These are phyloP conservation scores for Synanthedon tipuliformis DNA, from an alignment of 2,888 invertebrate species.

Conservation along the genomic window DNA sequence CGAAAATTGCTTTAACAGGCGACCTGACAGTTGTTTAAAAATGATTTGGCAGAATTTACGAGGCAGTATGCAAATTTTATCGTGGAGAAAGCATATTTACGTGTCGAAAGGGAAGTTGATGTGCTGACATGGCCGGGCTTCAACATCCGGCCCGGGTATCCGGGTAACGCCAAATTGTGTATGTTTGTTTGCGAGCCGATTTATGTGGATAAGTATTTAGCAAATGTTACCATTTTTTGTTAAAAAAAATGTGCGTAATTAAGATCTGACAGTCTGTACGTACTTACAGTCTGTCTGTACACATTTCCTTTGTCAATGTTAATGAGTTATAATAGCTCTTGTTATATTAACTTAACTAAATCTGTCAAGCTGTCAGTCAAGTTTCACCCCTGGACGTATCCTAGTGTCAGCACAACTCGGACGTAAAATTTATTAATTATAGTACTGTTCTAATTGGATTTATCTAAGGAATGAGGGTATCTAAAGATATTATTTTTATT, in stretches of 20 bases:
- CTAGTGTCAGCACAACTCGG: constrained; percentile 3
- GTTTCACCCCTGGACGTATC: constrained; percentile 5
- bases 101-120: constrained; percentile 2
- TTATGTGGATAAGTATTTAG: background rate
- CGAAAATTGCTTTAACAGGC: no score
- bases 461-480: background rate
- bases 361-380: constrained; percentile 5
- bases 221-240: background rate
- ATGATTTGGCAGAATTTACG: background rate
- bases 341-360: constrained; percentile 36
- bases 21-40: background rate
- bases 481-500: no score
- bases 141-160: constrained; percentile 1
- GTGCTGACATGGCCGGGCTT: constrained; percentile 1
- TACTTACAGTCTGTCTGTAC: no score
- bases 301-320: no score
- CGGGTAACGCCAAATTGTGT: constrained; percentile 5
- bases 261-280: no score
- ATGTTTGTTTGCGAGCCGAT: constrained; percentile 1
- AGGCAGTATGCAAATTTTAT: background rate
- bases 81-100: background rate
- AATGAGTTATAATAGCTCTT: constrained; percentile 9
- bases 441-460: background rate
- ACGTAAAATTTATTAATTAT: constrained; percentile 7
- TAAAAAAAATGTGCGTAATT: no score